A percentile compares a stretch with the other conserved stretches of the same genome.
phyloP scores from a whole-genome alignment of 2,113 vertebrate species.

The Romanogobio albipinnatus region DNA sequence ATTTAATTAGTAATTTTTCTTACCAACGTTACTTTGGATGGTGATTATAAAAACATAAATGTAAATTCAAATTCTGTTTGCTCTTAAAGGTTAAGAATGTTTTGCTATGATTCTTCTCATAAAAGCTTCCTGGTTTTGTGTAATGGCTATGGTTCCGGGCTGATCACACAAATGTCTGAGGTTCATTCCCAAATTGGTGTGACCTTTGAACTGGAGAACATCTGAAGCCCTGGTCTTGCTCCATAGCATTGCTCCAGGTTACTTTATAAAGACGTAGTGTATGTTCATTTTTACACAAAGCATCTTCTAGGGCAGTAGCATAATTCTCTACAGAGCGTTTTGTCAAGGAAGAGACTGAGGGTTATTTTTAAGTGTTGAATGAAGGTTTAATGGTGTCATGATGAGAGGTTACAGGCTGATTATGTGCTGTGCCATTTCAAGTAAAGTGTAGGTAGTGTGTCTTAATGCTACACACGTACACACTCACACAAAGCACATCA shows the following conservation, averaged over 20 bases:
- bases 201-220: background rate
- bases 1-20: background rate
- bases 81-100: constrained; percentile 35
- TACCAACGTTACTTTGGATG: constrained; percentile 7
- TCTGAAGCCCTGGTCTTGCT: background rate
- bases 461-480: constrained; percentile 3
- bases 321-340: constrained; percentile 12
- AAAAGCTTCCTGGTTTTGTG: background rate
- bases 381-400: constrained; percentile 41
- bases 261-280: background rate
- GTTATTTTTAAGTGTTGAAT: constrained; percentile 18
- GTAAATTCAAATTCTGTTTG: background rate
- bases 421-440: constrained; percentile 14
- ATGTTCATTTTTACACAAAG: background rate
- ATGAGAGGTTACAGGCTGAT: constrained; percentile 32
- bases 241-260: background rate
- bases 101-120: background rate
- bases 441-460: constrained; percentile 1
- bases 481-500: background rate
- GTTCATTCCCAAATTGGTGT: constrained; percentile 11
- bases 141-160: background rate
- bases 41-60: background rate
- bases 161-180: constrained; percentile 4
- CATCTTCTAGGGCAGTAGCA: background rate
- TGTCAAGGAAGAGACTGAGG: background rate